A percentile compares a stretch with the other conserved stretches of the same genome.
Conservation (phyloP, 2,113 vertebrate species). For the Corythoichthys haematopterus region DNA sequence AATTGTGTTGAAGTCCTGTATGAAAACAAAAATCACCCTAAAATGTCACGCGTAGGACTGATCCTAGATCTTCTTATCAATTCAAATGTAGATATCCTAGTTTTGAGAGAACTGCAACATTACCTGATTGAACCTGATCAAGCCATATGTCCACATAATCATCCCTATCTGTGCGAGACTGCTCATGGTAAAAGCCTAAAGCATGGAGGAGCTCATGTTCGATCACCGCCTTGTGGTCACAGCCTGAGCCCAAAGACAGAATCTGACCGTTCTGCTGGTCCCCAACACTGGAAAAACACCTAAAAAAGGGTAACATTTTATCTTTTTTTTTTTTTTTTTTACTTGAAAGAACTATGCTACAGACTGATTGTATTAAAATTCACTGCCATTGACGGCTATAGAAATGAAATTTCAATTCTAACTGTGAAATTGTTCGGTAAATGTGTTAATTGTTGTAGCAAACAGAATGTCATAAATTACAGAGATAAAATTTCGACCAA, state of each 20-base stretch:
- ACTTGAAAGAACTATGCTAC: too few species aligned
- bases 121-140: slow-evolving; percentile 78
- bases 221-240: slow-evolving; percentile 83
- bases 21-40: slow-evolving; percentile 16
- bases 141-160: slow-evolving; percentile 89
- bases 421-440: too few species aligned
- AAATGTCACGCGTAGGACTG: not conserved
- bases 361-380: too few species aligned
- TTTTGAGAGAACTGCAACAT: not conserved
- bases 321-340: too few species aligned
- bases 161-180: slow-evolving; percentile 82
- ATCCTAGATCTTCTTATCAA: not conserved
- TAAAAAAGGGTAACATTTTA: slow-evolving; percentile 29
- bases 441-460: too few species aligned
- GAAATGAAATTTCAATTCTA: too few species aligned
- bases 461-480: too few species aligned
- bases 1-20: slow-evolving; percentile 79
- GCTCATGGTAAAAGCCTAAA: too few species aligned
- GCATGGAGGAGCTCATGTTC: slow-evolving; percentile 77
- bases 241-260: slow-evolving; percentile 79
- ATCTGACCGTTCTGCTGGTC: slow-evolving; percentile 78
- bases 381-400: too few species aligned
- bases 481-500: too few species aligned
- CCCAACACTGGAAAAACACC: slow-evolving; percentile 89
- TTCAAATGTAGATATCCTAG: too few species aligned